phyloP scores from a whole-genome alignment of 2,113 vertebrate species.

The Odobenus rosmarus region DNA sequence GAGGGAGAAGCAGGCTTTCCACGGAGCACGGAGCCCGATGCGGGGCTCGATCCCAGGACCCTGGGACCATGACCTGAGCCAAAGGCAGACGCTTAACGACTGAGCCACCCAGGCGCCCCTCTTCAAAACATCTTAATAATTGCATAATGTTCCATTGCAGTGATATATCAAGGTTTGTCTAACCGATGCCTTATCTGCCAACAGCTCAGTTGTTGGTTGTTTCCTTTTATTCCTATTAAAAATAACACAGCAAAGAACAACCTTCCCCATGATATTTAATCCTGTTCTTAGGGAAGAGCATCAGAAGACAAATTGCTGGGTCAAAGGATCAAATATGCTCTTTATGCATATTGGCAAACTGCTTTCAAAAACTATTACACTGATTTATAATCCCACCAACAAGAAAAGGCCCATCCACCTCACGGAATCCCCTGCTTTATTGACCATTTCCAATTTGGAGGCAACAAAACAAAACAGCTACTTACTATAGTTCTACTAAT shows the following conservation, averaged over 20 bases:
- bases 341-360: conserved; percentile 49
- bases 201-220: neutral
- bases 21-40: no score
- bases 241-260: conserved; percentile 51
- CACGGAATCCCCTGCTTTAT: neutral
- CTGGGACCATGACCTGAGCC: no score
- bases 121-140: conserved; percentile 21
- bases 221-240: neutral
- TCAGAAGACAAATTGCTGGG: conserved; percentile 59
- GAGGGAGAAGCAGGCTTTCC: no score
- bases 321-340: conserved; percentile 59
- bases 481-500: conserved; percentile 17
- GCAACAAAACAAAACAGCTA: neutral
- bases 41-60: no score
- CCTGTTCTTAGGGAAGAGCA: conserved; percentile 40
- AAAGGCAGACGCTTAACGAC: no score
- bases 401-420: conserved; percentile 30
- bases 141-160: neutral
- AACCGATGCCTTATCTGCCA: neutral
- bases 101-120: neutral
- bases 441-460: neutral
- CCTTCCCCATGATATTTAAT: conserved; percentile 54
- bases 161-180: neutral
- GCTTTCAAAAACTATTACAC: conserved; percentile 56
- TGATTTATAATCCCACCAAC: conserved; percentile 57